Evolutionary conservation across 1,140 invertebrate species (phyloP), one percentile per base, ranked within the genome.

Genomic region (Leptinotarsa texana): DNA sequence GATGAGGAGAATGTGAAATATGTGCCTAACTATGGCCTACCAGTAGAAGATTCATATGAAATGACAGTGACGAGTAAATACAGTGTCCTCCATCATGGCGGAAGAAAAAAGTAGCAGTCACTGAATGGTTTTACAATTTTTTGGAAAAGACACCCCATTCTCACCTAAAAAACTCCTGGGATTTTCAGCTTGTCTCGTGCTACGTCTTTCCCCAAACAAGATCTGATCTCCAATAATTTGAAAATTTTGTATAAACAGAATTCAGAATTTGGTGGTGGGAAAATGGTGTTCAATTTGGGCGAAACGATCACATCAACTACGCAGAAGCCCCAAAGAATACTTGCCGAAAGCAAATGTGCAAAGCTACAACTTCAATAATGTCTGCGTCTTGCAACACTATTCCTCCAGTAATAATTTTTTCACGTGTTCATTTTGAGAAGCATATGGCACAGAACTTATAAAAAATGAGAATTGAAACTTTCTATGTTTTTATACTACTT

Each of bases 291-390:
- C 75, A 87, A 87, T 75, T 69, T 85, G n/a, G 85, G 86, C 76
- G 85, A 86, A 80, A 87, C 83, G 8, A 84, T 80, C 4, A 78
- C 83, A 11, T 87, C 83, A 24, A 87, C 85, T 49, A 86, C 86
- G 13, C 83, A 86, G 76, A 84, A 83, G 57, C 79, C 85, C 4
- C 75, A 75, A 70, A 80, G 81, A 79, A 78, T 86, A 61, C 17
- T 87, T 13, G 24, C 83, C 82, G n/a, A 71, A 70, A 83, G 76
- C 51, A 57, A 57, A 2, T 17, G 51, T 17, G 51, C 51, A 17
- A 57, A 74, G 73, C 83, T 3, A 81, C 81, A 3, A 82, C 80
- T 27, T 80, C 74, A 69, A 81, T 82, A 21, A 77, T 85, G 0
- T 82, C 73, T 81, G 85, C 85, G 21, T 63, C 42, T 66, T 80